Conservation (phyloP, 1,140 invertebrate species). For the Drosophila teissieri region DNA sequence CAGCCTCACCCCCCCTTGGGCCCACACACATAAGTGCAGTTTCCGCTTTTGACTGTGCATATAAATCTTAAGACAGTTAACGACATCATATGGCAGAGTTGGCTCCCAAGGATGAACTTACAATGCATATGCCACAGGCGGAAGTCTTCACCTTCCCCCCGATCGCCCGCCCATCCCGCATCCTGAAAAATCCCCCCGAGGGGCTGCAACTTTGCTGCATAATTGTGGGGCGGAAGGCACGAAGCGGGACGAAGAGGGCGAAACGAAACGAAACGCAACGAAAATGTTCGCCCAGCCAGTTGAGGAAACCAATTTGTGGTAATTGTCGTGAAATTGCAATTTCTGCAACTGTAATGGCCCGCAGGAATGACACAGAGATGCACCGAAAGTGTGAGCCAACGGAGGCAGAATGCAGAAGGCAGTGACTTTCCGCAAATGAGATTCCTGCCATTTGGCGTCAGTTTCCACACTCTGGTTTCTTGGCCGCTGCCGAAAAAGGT, state of each 20-base stretch:
- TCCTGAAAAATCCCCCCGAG: conserved; percentile 60
- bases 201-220: conserved; percentile 60
- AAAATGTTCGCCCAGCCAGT: conserved; percentile 67
- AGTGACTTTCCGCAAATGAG: conserved; percentile 48
- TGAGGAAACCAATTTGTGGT: conserved; percentile 82
- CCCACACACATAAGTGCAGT: conserved; percentile 68
- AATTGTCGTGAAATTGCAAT: conserved; percentile 82
- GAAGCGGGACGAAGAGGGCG: conserved; percentile 11
- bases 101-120: conserved; percentile 61
- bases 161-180: conserved; percentile 1
- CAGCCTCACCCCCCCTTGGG: background rate
- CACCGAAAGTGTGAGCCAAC: conserved; percentile 11
- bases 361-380: conserved; percentile 42
- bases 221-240: conserved; percentile 59
- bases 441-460: conserved; percentile 29
- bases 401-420: background rate
- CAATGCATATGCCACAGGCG: conserved; percentile 54
- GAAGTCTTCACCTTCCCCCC: conserved; percentile 4
- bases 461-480: conserved; percentile 7
- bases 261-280: conserved; percentile 29
- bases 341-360: conserved; percentile 79
- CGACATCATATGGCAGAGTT: conserved; percentile 72
- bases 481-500: conserved; percentile 35
- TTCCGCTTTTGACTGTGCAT: conserved; percentile 77
- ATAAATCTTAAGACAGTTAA: conserved; percentile 82